Evolutionary conservation across 2,888 invertebrate genomes (phyloP).

Genomic region (Bunonema sp.): DNA sequence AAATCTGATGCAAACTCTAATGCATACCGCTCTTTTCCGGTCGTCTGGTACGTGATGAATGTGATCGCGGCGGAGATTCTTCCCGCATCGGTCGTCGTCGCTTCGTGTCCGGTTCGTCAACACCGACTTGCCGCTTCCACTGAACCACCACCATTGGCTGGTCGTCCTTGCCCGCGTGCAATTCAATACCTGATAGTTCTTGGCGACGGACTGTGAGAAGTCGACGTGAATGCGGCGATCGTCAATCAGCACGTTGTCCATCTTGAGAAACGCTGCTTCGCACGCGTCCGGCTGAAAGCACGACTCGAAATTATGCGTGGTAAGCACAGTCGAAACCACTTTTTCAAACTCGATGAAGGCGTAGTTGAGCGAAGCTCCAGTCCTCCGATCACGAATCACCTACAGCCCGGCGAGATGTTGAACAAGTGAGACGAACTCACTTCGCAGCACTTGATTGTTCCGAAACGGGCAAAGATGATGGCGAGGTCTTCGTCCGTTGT

Average conservation of each 20-base stretch:
- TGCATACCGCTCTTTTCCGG: neutral
- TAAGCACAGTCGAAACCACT: conserved; percentile 13
- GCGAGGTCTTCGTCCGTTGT: conserved; percentile 73
- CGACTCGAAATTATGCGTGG: neutral
- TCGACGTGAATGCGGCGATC: conserved; percentile 96
- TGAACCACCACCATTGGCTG: no score
- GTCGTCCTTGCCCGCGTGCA: no score
- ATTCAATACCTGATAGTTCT: no score
- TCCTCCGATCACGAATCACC: conserved; percentile 70
- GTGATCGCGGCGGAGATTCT: no score
- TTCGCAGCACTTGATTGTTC: conserved; percentile 56
- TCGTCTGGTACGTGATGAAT: no score
- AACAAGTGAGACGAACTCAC: conserved; percentile 4
- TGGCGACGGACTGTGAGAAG: conserved; percentile 94
- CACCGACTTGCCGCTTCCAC: conserved; percentile 13
- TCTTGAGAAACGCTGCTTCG: conserved; percentile 95
- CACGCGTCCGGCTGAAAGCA: conserved; percentile 53
- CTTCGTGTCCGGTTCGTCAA: no score
- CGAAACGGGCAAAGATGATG: no score
- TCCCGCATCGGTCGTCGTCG: no score
- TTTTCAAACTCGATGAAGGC: conserved; percentile 94
- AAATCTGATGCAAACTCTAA: neutral
- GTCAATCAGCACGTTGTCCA: conserved; percentile 98
- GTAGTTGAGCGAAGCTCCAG: conserved; percentile 86
- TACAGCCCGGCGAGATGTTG: neutral